Percentiles rank a stretch among this genome's conserved stretches.
Evolutionary conservation across 2,888 invertebrate species (phyloP).

Genomic region (Rhaphigaster nebulosa): DNA sequence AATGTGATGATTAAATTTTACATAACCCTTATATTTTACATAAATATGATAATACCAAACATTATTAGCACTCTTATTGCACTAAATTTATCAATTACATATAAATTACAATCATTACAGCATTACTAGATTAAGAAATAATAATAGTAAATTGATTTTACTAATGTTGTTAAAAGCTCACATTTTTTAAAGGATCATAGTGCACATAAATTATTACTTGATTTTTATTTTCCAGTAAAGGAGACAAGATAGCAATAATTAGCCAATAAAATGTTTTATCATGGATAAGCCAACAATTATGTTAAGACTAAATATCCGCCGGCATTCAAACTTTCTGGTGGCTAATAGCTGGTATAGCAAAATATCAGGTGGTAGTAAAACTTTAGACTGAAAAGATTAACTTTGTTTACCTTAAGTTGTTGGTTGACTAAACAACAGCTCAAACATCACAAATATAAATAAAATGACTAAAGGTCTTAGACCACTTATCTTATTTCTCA

Average conservation of each 20-base stretch:
- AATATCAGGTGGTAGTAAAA: background rate
- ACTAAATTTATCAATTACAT: too few relatives aligned
- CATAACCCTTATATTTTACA: background rate
- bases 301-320: too few relatives aligned
- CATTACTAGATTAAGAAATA: background rate
- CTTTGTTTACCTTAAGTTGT: background rate
- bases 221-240: background rate
- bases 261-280: background rate
- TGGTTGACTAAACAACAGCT: background rate
- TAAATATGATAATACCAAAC: background rate
- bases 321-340: too few relatives aligned
- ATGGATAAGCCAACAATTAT: background rate
- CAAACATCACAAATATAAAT: too few relatives aligned
- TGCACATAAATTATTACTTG: background rate
- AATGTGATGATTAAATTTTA: background rate
- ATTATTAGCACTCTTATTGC: too few relatives aligned
- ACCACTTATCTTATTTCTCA: too few relatives aligned
- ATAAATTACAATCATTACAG: background rate
- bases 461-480: too few relatives aligned
- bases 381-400: background rate
- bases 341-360: background rate
- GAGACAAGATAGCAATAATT: background rate
- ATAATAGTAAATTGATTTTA: background rate
- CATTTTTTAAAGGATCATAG: background rate
- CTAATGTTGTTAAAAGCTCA: background rate